Evolutionary conservation across 1,140 invertebrate species (phyloP).

Genomic region (Neodiprion virginianus): DNA sequence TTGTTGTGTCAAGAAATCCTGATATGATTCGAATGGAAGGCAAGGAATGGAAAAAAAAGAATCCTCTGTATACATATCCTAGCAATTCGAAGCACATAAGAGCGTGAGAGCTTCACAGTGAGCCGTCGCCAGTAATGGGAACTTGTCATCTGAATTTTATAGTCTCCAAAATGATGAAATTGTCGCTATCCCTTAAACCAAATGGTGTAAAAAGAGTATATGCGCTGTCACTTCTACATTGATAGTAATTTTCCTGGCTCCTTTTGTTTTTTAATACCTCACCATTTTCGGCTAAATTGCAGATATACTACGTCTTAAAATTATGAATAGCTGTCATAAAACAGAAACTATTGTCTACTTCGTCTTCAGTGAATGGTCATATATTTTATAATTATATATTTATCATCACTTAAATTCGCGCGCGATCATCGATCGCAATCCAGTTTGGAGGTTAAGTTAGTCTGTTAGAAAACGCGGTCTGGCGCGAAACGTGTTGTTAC

Average conservation of each 20-base stretch:
- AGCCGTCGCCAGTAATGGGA: background rate
- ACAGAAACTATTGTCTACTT: background rate
- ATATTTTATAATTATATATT: background rate
- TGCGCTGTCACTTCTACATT: background rate
- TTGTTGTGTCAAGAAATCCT: background rate
- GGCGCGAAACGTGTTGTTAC: background rate
- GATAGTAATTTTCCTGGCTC: background rate
- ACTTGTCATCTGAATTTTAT: background rate
- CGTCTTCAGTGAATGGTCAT: background rate
- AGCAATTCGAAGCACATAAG: background rate
- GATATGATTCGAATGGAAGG: background rate
- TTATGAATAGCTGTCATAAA: background rate
- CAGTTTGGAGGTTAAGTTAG: background rate
- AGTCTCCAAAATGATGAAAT: background rate
- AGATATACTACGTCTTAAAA: background rate
- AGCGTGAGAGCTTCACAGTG: background rate
- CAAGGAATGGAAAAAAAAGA: background rate
- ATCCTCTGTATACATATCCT: background rate
- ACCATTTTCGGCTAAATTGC: background rate
- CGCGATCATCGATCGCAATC: background rate
- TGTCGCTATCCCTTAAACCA: background rate
- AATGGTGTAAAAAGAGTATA: background rate
- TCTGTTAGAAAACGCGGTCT: background rate
- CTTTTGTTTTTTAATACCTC: background rate
- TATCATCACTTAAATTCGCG: background rate